Conservation (phyloP, 2,888 invertebrate genomes). For the Drosophila colorata region DNA sequence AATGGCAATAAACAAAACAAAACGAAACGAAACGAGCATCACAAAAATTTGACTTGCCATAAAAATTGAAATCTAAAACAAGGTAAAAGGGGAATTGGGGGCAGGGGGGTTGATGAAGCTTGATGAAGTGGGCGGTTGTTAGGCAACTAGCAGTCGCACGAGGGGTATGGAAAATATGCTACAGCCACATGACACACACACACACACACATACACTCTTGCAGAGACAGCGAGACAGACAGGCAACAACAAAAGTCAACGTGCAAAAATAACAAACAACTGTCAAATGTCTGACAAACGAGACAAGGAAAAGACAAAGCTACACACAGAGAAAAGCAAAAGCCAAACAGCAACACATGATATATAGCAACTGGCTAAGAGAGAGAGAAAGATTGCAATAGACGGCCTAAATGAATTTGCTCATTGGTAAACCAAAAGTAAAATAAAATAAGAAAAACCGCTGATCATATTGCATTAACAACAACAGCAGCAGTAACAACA, state of each 20-base stretch:
- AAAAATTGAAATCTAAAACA: slow-evolving; percentile 77
- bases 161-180: slow-evolving; percentile 65
- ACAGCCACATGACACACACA: slow-evolving; percentile 63
- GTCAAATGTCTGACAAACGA: slow-evolving; percentile 82
- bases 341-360: slow-evolving; percentile 38
- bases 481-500: slow-evolving; percentile 36
- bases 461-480: slow-evolving; percentile 51
- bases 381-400: slow-evolving; percentile 30
- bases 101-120: slow-evolving; percentile 2
- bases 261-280: slow-evolving; percentile 81
- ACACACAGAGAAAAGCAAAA: slow-evolving; percentile 45
- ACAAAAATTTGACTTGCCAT: slow-evolving; percentile 79
- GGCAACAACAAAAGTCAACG: slow-evolving; percentile 71
- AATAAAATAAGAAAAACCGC: slow-evolving; percentile 21
- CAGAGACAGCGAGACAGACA: slow-evolving; percentile 20
- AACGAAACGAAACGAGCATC: slow-evolving; percentile 59
- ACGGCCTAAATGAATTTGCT: slow-evolving; percentile 60
- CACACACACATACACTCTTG: slow-evolving; percentile 14
- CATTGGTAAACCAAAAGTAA: slow-evolving; percentile 35
- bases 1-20: slow-evolving; percentile 59
- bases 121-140: slow-evolving; percentile 73
- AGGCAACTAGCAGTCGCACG: slow-evolving; percentile 57
- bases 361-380: slow-evolving; percentile 26
- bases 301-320: slow-evolving; percentile 80
- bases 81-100: slow-evolving; percentile 20